Base-by-base conservation (phyloP, 2,797 vertebrate species). In the Chaunax sp. region DNA sequence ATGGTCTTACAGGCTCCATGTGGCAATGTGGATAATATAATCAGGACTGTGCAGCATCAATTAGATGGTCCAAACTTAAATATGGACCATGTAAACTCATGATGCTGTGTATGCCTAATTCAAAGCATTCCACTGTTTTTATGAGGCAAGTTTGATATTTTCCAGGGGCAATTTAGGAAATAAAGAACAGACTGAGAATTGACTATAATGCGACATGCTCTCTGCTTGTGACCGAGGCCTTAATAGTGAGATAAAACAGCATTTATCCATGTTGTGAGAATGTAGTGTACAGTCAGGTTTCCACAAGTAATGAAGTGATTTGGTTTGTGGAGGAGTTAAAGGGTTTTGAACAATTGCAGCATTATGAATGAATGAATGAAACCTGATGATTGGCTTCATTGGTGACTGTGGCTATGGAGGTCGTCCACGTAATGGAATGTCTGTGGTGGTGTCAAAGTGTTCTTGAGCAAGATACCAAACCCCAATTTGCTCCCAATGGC, bases 201-300 rank as follows among this genome's bases (percentile, higher is more conserved):
- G 33, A n/a, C 40, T n/a, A 66, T 71, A 54, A 82, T 79, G 43
- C 33, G 64, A 65, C 51, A 59, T 38, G 72, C 59, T 61, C 37
- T 78, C n/a, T 1, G 0, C 80, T 82, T 72, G 73, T 87, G 80
- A 85, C 65, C 40, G 19, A 54, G 33, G 35, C 12, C 15, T 60
- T 12, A 59, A 13, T 25, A 75, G 2, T 45, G 49, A 61, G 18
- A 60, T 25, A 47, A 35, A 8, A 6, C 10, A 11, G 43, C 25
- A 60, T 78, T 64, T 51, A 55, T 69, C 18, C 19, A 22, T 23
- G n/a, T 25, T 67, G 60, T 46, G 20, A 52, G 28, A 44, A 69
- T 0, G 18, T 35, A 50, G 20, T 73, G 43, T 64, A 3, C 23
- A 22, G 14, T 22, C 1, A 7, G 40, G 18, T 22, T 60, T 68